Base-by-base conservation (phyloP, 2,888 invertebrate species). In the Kuschelorhynchus macadamiae region DNA sequence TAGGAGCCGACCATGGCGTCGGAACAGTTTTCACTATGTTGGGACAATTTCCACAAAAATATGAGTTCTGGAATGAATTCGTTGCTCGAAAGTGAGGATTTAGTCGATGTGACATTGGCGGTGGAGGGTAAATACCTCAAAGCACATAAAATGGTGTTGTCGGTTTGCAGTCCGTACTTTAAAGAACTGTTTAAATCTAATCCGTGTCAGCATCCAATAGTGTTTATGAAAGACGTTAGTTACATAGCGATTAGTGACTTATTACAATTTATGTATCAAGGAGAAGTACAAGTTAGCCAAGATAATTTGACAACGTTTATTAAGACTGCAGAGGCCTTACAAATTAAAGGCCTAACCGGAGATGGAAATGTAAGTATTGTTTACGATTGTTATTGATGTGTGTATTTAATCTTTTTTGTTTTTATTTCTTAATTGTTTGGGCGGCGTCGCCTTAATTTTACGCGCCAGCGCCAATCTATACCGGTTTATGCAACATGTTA, bases 21-120 rank as follows among this genome's bases (percentile, higher is more conserved):
- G 81, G 88, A 89, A 84, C 89, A 89, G 83, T 89, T 89, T 81
- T 90, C 90, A 81, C 85, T 91, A 82, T 88, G 89, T 81, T 91
- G 91, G 91, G 90, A 90, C 81, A 90, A 90, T 84, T 90, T 90
- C 86, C 90, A 90, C 83, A 88, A 88, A 72, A 91, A 90, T 80
- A 85, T 91, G 77, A 87, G 89, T 75, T 87, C 87, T 79, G 90
- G 90, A 66, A 89, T 91, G 74, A 89, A 89, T 77, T 79, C 82
- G 5, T 70, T 84, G 65, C 68, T 83, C 30, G 81, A 83, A 73
- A 80, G 76, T 64, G 83, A 84, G 74, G 83, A 83, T 72, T 75
- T 84, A 59, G 84, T 84, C n/a, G 84, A 84, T 75, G 83, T 84
- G n/a, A 84, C 84, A 5, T 74, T 84, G 42, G 83, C 84, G 2